Evolutionary conservation across 2,888 invertebrate genomes (phyloP).

Genomic region (Yponomeuta malinellus): DNA sequence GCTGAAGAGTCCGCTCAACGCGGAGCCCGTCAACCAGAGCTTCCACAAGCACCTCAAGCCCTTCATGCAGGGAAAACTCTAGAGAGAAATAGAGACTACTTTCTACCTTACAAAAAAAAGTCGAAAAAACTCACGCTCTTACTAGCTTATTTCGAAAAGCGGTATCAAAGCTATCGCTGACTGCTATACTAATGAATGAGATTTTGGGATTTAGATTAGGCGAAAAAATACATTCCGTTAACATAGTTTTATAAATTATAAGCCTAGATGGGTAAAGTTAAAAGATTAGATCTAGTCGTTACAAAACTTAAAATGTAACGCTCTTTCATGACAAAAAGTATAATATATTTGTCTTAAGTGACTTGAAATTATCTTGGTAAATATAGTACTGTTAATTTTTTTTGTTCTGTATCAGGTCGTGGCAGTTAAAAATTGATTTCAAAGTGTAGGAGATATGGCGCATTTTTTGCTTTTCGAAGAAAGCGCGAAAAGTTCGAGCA

Average conservation of each 20-base stretch:
- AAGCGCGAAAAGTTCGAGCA: too few relatives aligned
- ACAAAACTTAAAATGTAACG: background rate
- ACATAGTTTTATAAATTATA: background rate
- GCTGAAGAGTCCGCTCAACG: slow-evolving; percentile 86
- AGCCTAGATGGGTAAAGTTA: background rate
- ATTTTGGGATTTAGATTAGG: too few relatives aligned
- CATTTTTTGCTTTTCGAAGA: too few relatives aligned
- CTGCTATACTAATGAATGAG: background rate
- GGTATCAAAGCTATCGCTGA: too few relatives aligned
- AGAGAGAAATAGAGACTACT: slow-evolving; percentile 30
- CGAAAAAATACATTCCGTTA: background rate
- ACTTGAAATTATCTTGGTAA: too few relatives aligned
- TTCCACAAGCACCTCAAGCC: slow-evolving; percentile 85
- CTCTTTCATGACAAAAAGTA: background rate
- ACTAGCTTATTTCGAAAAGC: too few relatives aligned
- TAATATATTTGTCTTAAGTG: too few relatives aligned
- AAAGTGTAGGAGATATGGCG: too few relatives aligned
- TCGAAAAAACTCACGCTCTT: too few relatives aligned
- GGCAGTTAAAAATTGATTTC: too few relatives aligned
- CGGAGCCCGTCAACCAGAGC: slow-evolving; percentile 83
- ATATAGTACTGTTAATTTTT: too few relatives aligned
- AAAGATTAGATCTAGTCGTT: background rate
- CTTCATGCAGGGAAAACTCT: slow-evolving; percentile 82
- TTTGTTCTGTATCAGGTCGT: too few relatives aligned
- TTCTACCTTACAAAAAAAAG: background rate